Conservation (phyloP, 2,797 vertebrate species). For the Hippopotamyrus pictus region DNA sequence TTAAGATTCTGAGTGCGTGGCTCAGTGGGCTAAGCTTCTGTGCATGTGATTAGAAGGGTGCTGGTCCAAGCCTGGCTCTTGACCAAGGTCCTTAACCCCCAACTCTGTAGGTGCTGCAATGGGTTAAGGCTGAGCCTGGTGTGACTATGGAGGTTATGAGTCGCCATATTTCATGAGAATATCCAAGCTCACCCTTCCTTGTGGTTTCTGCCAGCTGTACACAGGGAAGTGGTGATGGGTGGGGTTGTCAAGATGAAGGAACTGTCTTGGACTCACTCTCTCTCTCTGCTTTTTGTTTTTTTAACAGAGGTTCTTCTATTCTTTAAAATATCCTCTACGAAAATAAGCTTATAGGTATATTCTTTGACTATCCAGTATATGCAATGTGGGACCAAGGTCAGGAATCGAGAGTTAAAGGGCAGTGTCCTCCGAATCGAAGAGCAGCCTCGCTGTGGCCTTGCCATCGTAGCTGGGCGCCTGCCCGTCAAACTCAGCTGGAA, state of each 20-base stretch:
- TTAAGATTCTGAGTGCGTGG: not conserved
- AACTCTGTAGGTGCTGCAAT: not conserved
- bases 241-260: not conserved
- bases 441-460: conserved; percentile 71
- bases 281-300: not conserved
- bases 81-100: not conserved
- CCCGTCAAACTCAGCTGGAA: conserved; percentile 87
- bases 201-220: not conserved
- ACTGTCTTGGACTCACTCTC: not conserved
- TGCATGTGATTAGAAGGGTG: not conserved
- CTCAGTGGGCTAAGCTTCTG: not conserved
- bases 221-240: not conserved
- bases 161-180: not conserved
- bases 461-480: conserved; percentile 82
- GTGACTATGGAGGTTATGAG: not conserved
- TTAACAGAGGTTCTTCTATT: not conserved
- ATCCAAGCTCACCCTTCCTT: not conserved
- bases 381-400: not conserved
- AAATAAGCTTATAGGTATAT: not conserved
- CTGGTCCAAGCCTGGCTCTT: not conserved
- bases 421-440: conserved; percentile 72
- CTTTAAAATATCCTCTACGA: not conserved
- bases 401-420: conserved; percentile 46
- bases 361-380: not conserved
- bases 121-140: not conserved